phyloP scores from a whole-genome alignment of 2,888 invertebrate species.

The Ditula angustiorana region DNA sequence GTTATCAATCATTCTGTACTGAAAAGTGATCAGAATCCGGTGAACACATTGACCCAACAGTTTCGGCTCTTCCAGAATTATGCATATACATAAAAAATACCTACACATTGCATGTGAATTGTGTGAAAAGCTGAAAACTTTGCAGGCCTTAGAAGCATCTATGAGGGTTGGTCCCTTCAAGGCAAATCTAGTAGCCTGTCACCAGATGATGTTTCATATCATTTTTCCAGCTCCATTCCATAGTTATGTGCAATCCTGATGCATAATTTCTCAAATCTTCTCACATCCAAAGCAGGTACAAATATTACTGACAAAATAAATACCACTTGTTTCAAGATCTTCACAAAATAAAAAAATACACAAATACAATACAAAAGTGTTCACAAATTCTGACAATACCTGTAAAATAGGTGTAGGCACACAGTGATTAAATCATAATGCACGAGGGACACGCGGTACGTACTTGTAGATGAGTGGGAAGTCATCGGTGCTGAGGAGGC shows the following conservation, averaged over 20 bases:
- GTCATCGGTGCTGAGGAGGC: slow-evolving; percentile 93
- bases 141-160: slow-evolving; percentile 47
- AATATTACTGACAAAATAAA: slow-evolving; percentile 50
- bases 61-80: slow-evolving; percentile 49
- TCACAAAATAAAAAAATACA: slow-evolving; percentile 65
- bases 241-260: slow-evolving; percentile 15
- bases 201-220: slow-evolving; percentile 31
- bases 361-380: slow-evolving; percentile 64
- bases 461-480: slow-evolving; percentile 94
- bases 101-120: slow-evolving; percentile 54
- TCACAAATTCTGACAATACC: slow-evolving; percentile 57
- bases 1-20: slow-evolving; percentile 67
- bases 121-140: slow-evolving; percentile 53
- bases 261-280: slow-evolving; percentile 31
- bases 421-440: slow-evolving; percentile 57
- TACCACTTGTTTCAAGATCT: slow-evolving; percentile 67
- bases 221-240: slow-evolving; percentile 27
- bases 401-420: slow-evolving; percentile 69
- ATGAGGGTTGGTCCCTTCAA: slow-evolving; percentile 55
- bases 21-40: slow-evolving; percentile 81
- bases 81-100: slow-evolving; percentile 53
- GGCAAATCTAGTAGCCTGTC: slow-evolving; percentile 32
- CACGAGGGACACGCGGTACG: slow-evolving; percentile 66
- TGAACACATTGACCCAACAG: slow-evolving; percentile 67
- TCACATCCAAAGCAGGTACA: slow-evolving; percentile 40